Conservation (phyloP, 1,140 invertebrate genomes). For the Platyura marginata region DNA sequence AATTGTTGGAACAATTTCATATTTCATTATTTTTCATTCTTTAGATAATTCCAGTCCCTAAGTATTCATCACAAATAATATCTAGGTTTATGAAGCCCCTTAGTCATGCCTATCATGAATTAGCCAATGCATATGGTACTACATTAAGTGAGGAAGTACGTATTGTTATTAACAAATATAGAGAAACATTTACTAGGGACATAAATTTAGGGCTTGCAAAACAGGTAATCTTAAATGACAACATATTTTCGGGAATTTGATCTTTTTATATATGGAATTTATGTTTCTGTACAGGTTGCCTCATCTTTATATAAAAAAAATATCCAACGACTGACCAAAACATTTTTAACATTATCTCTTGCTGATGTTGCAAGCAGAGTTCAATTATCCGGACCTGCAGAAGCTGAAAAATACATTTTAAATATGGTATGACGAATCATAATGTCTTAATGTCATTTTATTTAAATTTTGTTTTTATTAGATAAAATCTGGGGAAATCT, state of each 20-base stretch:
- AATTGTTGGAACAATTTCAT: not conserved
- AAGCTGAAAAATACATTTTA: conserved; percentile 87
- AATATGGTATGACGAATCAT: conserved; percentile 88
- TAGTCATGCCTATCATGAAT: conserved; percentile 77
- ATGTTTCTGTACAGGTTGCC: conserved; percentile 42
- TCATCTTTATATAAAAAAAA: conserved; percentile 87
- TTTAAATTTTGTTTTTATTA: conserved; percentile 18
- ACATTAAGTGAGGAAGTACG: conserved; percentile 57
- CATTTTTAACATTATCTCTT: conserved; percentile 87
- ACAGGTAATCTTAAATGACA: conserved; percentile 30
- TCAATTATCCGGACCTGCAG: conserved; percentile 57
- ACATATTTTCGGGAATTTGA: conserved; percentile 3
- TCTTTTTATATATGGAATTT: not conserved
- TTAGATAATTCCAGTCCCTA: conserved; percentile 57
- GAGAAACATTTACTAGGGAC: conserved; percentile 68
- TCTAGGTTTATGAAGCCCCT: conserved; percentile 78
- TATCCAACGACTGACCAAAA: conserved; percentile 92
- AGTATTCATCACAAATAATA: conserved; percentile 82
- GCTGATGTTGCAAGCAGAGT: conserved; percentile 85
- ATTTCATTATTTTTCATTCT: conserved; percentile 7
- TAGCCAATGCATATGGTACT: conserved; percentile 62
- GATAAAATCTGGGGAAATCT: conserved; percentile 96
- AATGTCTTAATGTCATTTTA: not conserved
- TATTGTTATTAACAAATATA: conserved; percentile 52
- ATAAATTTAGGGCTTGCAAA: conserved; percentile 64